These are phyloP conservation scores for Oncopeltus fasciatus DNA, from an alignment of 1,140 invertebrate genomes.

Conservation along the genomic window DNA sequence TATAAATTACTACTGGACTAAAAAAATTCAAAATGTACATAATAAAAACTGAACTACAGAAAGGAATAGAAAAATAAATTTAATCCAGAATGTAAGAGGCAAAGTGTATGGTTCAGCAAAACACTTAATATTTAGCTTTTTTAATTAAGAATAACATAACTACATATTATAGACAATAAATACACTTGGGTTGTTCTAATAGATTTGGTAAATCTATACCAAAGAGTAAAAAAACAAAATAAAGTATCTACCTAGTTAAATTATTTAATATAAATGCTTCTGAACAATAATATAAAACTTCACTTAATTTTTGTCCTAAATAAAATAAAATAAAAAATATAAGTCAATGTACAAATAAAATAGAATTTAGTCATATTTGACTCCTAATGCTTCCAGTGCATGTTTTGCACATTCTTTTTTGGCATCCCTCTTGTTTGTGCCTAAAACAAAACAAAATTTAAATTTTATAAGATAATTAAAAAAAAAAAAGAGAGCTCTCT, in stretches of 20 bases:
- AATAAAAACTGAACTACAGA: too few relatives aligned
- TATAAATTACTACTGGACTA: too few relatives aligned
- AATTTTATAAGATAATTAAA: neutral
- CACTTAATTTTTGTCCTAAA: neutral
- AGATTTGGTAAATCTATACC: neutral
- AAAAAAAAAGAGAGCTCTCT: neutral
- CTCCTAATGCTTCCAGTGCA: constrained; percentile 29
- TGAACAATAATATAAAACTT: neutral
- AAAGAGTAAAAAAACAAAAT: neutral
- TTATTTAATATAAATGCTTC: neutral
- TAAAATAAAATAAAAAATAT: too few relatives aligned
- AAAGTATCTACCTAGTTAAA: neutral
- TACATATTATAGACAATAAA: too few relatives aligned
- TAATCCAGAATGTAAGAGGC: too few relatives aligned
- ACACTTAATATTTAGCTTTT: too few relatives aligned
- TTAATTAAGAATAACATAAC: too few relatives aligned
- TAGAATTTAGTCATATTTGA: constrained; percentile 10
- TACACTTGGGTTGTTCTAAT: neutral
- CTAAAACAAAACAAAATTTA: constrained; percentile 28
- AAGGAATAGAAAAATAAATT: too few relatives aligned
- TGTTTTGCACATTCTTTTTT: constrained; percentile 37
- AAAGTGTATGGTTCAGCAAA: too few relatives aligned
- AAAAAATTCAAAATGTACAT: too few relatives aligned
- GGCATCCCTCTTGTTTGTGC: constrained; percentile 38
- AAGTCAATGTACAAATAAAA: neutral